Evolutionary conservation across 2,113 vertebrate species (phyloP).

Genomic region (Geococcyx californianus): DNA sequence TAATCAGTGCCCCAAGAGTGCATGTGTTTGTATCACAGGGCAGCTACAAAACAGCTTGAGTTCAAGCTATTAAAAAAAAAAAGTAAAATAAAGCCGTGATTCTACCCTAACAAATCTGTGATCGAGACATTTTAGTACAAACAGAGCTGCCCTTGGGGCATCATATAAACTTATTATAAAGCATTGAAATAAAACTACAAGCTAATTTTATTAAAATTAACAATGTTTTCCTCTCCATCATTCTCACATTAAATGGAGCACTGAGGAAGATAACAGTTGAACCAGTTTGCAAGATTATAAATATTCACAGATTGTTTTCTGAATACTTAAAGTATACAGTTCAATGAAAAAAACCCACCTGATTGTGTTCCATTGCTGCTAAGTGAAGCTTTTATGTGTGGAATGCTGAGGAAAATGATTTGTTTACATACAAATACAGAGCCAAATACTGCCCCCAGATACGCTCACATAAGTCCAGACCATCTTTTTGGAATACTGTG

Average conservation of each 20-base stretch:
- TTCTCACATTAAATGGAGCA: background rate
- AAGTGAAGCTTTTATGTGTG: background rate
- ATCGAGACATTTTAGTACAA: conserved; percentile 6
- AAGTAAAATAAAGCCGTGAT: background rate
- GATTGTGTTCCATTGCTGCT: background rate
- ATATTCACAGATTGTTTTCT: background rate
- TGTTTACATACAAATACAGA: background rate
- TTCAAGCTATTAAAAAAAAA: background rate
- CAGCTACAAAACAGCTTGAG: conserved; percentile 20
- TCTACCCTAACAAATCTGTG: background rate
- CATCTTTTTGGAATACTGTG: background rate
- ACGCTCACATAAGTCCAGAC: background rate
- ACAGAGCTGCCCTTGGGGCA: background rate
- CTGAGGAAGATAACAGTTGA: background rate
- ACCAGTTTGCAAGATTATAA: background rate
- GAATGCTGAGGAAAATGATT: background rate
- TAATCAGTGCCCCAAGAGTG: background rate
- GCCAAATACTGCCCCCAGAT: background rate
- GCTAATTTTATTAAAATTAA: conserved; percentile 65
- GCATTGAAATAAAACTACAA: conserved; percentile 6
- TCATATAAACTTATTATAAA: conserved; percentile 30
- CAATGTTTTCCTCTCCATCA: background rate
- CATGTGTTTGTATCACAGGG: background rate
- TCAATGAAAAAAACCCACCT: background rate
- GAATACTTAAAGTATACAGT: background rate